Evolutionary conservation across 2,888 invertebrate genomes (phyloP), one percentile per base, ranked within the genome.

Genomic region (Acronicta alni): DNA sequence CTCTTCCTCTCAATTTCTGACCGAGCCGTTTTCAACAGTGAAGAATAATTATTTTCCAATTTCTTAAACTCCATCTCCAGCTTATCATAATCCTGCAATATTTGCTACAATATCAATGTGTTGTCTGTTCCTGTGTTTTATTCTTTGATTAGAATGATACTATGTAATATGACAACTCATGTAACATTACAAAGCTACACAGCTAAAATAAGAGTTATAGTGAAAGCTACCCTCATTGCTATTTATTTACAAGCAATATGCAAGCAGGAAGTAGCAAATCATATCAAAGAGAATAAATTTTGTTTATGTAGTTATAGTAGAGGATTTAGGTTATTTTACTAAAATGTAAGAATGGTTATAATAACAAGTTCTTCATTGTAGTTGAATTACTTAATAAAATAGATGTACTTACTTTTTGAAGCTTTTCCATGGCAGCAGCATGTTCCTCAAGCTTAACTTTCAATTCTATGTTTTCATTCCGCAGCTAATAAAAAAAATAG

Each of bases 81-180:
- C 44, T 80, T 88, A 64, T 93, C 92, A 78, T 89, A 90, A 72
- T 92, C 93, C 94, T 94, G 94, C 58, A 93, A 93, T 75, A 94
- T 90, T 75, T 85, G 86, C 94, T 93, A 89, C 58, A 90, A 84
- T 84, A 82, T 93, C 90, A 93, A 90, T 92, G 88, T 82, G 85
- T 59, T 82, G 90, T 89, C 87, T 86, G 83, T 87, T 80, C 91
- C 57, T 58, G 44, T 45, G 26, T 47, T 39, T 45, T 54, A 17
- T 58, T 45, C 49, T 37, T 57, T 9, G 30, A 12, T 53, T 46
- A 8, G 32, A 20, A 38, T 16, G 9, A 9, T 3, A 23, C 20
- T 1, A 0, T 9, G 10, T 14, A 7, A 14, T 42, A 14, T 18
- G 6, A 47, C n/a, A 2, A 12, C 30, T 12, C 30, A 30, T 30